Evolutionary conservation across 2,888 invertebrate species (phyloP), one percentile per base, ranked within the genome.

Genomic region (Drosophila falleni): DNA sequence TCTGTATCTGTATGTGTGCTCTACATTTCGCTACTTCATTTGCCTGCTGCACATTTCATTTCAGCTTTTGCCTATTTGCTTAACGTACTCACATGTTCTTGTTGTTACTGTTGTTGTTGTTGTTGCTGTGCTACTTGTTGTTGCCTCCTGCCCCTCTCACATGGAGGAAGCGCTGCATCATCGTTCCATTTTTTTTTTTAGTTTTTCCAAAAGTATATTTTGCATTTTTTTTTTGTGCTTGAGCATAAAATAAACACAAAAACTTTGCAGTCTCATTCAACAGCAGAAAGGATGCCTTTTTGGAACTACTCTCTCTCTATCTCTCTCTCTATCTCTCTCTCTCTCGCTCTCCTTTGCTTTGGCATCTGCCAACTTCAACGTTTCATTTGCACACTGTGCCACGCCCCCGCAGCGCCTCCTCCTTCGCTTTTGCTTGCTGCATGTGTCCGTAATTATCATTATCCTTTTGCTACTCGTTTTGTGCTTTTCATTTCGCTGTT

Each of bases 401-500:
- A 8, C 42, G 5, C 29, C 6, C 56, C 41, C 31, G 3, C n/a
- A 11, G 5, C 11, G 13, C 8, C 60, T 4, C 9, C 26, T 13
- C 31, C 1, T 2, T 31, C 10, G 5, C 8, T 16, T 19, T 16
- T 10, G 31, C n/a, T 35, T 61, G 11, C 58, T 56, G 47, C 56
- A 75, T 75, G 75, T 76, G 75, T 75, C 60, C 70, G 70, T 81
- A 84, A 85, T 85, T 84, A 82, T 85, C 87, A 80, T 87, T 87
- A 84, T 84, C 87, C 78, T 77, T 72, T 67, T 56, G 82, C 64
- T 64, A 47, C 71, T 70, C 81, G 80, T 82, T 82, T 85, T 80
- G 80, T 71, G 82, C 87, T 87, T 84, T 87, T 87, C 82, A 81
- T 87, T 84, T 82, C 54, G 69, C 82, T 85, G 73, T 87, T 85